Base-by-base conservation (phyloP, 2,113 vertebrate genomes). In the Platysternon megacephalum region DNA sequence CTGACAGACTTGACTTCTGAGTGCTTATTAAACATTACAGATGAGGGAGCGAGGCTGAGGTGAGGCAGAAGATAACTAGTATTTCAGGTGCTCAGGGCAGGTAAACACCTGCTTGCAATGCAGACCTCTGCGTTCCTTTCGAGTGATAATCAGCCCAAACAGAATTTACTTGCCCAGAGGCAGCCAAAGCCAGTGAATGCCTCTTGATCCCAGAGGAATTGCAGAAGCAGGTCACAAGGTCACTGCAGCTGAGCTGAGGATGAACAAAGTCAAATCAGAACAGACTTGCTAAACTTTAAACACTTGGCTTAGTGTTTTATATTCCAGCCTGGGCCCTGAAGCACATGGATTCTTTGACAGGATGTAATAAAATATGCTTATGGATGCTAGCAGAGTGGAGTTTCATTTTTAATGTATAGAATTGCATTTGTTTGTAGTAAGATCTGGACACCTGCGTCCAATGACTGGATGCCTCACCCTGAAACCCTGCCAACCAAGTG, bases 341-440 rank as follows among this genome's bases (percentile, higher is more conserved):
- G 74, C 74, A 13, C 42, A 78, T 28, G 24, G 65, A 72, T 46
- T 78, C 68, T 78, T 44, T 46, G 74, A 78, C 42, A 78, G 74
- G 42, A 78, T 13, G 74, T 78, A 78, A 78, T 78, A 78, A 78
- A 78, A n/a, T 16, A 44, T 29, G 82, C 21, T 26, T 52, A 2
- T 74, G 0, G 26, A 11, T 0, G 10, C 11, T n/a, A 58, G 76
- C 44, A 8, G 74, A 51, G n/a, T 46, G 21, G 44, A 6, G 17
- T n/a, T 44, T 85, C 49, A 8, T 81, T 46, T 78, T n/a, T 51
- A 42, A 6, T 11, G 1, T 8, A 7, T 5, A 24, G 79, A 80
- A 22, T 1, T 49, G 81, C 16, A 82, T 2, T 3, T 1, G 1
- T 21, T 51, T 11, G 49, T 44, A 5, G 28, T 55, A 22, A 84